Percentiles rank a stretch among this genome's conserved stretches.
Conservation (phyloP, 2,797 vertebrate genomes). For the Tokudaia muenninki region DNA sequence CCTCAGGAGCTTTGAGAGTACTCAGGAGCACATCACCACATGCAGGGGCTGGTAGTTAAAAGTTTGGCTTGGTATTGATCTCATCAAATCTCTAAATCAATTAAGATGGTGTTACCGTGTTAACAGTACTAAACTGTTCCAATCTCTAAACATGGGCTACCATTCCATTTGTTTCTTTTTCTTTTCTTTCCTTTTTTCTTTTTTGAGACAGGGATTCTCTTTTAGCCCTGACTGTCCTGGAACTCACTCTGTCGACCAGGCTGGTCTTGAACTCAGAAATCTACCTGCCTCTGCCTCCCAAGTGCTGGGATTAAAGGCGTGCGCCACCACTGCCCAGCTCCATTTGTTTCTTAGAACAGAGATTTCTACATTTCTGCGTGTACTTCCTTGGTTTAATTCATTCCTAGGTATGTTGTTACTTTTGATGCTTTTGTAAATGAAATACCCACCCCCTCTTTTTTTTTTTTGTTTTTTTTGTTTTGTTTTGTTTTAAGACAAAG, state of each 20-base stretch:
- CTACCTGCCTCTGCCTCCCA: too few species aligned
- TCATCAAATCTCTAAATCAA: background rate
- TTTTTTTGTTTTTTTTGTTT: too few species aligned
- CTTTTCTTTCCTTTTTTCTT: background rate
- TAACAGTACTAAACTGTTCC: background rate
- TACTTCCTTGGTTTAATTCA: slow-evolving; percentile 28
- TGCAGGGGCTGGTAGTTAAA: background rate
- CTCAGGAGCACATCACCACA: background rate
- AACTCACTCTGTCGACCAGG: too few species aligned
- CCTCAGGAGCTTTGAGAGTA: background rate
- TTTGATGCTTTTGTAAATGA: slow-evolving; percentile 20
- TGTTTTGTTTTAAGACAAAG: background rate
- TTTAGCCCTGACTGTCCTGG: too few species aligned
- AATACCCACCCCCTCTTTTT: background rate
- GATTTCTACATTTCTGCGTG: background rate
- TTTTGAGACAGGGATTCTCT: too few species aligned
- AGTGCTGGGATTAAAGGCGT: too few species aligned
- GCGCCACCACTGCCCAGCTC: background rate
- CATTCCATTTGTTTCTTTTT: slow-evolving; percentile 50
- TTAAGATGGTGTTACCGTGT: background rate
- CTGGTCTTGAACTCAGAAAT: too few species aligned
- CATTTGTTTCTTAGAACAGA: slow-evolving; percentile 13
- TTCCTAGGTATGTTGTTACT: slow-evolving; percentile 40
- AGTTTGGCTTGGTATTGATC: background rate
- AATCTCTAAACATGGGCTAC: background rate